Conservation (phyloP, 1,140 invertebrate genomes). For the Brachystomella parvula region DNA sequence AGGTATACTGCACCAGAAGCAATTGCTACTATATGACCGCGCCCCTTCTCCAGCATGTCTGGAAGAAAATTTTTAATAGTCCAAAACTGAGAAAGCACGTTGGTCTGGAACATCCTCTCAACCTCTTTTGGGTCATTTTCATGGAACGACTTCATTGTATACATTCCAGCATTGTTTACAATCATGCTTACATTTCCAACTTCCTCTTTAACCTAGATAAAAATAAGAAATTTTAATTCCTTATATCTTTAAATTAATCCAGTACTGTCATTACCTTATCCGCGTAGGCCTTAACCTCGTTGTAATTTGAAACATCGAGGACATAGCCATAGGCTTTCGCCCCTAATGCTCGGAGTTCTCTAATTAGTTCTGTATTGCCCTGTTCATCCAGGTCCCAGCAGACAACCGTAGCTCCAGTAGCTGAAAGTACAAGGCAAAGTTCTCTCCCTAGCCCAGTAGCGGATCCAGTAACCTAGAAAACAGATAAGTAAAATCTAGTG, state of each 20-base stretch:
- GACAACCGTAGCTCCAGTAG: conserved; percentile 15
- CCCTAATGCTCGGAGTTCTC: conserved; percentile 15
- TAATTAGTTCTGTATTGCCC: conserved; percentile 20
- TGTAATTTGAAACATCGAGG: conserved; percentile 23
- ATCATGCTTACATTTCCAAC: conserved; percentile 60
- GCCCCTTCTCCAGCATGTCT: conserved; percentile 57
- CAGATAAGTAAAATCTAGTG: background rate
- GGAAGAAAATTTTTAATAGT: conserved; percentile 69
- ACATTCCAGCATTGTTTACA: conserved; percentile 81
- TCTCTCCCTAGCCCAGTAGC: conserved; percentile 25
- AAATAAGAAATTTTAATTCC: background rate
- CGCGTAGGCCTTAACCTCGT: conserved; percentile 5
- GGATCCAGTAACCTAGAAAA: conserved; percentile 26
- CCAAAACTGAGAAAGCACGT: conserved; percentile 73
- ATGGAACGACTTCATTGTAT: conserved; percentile 64
- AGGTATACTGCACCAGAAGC: conserved; percentile 60
- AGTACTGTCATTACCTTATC: conserved; percentile 11
- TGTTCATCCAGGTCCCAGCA: conserved; percentile 32
- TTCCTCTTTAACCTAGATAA: conserved; percentile 18
- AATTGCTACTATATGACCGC: conserved; percentile 63
- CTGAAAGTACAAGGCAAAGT: conserved; percentile 16
- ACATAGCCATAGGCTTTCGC: conserved; percentile 17
- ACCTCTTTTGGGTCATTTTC: conserved; percentile 60
- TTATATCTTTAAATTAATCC: background rate
- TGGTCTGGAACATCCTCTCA: conserved; percentile 62